Percentiles rank a stretch among this genome's conserved stretches.
These are phyloP conservation scores for mouse (Mus musculus) DNA, from an alignment of 2,113 vertebrate genomes.

Conservation along the genomic window DNA sequence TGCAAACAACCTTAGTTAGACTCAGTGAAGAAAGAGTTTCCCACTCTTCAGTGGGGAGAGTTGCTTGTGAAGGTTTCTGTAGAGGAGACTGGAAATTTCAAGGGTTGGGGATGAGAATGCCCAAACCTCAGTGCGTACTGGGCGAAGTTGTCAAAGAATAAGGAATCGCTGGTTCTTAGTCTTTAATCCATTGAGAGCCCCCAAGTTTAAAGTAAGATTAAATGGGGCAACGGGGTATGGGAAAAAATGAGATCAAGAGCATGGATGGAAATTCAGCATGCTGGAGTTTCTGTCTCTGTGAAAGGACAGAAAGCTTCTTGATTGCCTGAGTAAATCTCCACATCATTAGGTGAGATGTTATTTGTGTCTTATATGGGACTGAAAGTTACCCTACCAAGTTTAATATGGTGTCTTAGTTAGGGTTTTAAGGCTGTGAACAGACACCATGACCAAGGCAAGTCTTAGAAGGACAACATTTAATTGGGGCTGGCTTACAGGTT, in stretches of 20 bases:
- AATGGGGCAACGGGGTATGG: not conserved
- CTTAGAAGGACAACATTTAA: too few relatives aligned
- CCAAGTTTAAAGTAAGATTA: not conserved
- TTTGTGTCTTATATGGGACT: too few relatives aligned
- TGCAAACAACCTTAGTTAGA: not conserved
- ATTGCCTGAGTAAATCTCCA: not conserved
- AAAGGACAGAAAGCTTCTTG: not conserved
- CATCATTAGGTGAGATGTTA: not conserved
- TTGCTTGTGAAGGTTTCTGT: not conserved
- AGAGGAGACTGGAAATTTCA: not conserved
- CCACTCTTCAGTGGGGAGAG: too few relatives aligned
- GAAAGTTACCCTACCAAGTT: not conserved
- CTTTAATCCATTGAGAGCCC: not conserved
- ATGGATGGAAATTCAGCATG: not conserved
- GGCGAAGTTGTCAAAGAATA: not conserved
- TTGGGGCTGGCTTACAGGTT: too few relatives aligned
- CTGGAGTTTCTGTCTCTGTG: not conserved
- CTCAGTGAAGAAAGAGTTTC: not conserved
- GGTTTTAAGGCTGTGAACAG: too few relatives aligned
- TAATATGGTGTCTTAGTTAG: not conserved
- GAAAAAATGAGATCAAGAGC: not conserved
- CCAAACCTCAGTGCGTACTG: not conserved
- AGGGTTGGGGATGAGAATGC: not conserved
- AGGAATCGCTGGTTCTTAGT: not conserved
- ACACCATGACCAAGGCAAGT: too few relatives aligned